Evolutionary conservation across 2,113 vertebrate genomes (phyloP).

Genomic region (Numenius arquata): DNA sequence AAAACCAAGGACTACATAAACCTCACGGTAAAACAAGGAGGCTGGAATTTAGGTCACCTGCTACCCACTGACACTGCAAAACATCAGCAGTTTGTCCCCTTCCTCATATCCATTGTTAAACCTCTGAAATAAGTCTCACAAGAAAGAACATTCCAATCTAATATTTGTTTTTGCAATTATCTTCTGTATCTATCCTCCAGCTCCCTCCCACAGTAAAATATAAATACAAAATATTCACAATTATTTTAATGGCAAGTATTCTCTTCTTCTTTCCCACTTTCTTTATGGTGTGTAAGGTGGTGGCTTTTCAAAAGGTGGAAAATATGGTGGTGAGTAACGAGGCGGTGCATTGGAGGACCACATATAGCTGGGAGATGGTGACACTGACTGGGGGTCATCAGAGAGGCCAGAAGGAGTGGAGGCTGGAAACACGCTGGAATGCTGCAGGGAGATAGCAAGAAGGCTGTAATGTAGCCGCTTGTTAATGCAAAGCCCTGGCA

Average conservation of each 20-base stretch:
- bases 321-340: slow-evolving; percentile 92
- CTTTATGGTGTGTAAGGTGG: slow-evolving; percentile 93
- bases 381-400: slow-evolving; percentile 82
- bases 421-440: slow-evolving; percentile 84
- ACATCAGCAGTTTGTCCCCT: not conserved
- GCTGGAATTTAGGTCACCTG: not conserved
- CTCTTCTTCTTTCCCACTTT: not conserved
- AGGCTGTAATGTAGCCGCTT: not conserved
- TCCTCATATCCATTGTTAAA: not conserved
- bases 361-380: slow-evolving; percentile 92
- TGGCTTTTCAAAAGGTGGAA: slow-evolving; percentile 94
- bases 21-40: not conserved
- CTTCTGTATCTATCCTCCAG: not conserved
- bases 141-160: not conserved
- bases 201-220: slow-evolving; percentile 65
- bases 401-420: slow-evolving; percentile 88
- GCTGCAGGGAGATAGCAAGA: slow-evolving; percentile 70
- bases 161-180: not conserved
- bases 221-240: slow-evolving; percentile 71
- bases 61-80: not conserved
- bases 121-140: not conserved
- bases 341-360: slow-evolving; percentile 92
- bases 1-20: slow-evolving; percentile 9
- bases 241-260: slow-evolving; percentile 32
- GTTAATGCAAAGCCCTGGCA: not conserved